Conservation (phyloP, 2,113 vertebrate species). For the Thamnaconus septentrionalis region DNA sequence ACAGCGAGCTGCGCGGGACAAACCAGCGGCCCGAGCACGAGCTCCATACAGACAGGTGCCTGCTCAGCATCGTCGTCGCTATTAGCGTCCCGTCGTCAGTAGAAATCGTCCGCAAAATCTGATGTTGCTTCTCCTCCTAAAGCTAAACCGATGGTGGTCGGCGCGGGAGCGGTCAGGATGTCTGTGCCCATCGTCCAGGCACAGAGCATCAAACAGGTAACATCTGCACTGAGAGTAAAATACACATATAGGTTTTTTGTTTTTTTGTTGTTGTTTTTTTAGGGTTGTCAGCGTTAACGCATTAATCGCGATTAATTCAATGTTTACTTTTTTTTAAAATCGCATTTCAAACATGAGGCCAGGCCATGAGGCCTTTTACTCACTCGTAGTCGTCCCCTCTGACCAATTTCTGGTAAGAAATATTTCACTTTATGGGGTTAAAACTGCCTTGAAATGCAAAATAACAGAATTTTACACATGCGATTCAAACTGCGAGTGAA, state of each 20-base stretch:
- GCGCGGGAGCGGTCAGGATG: conserved; percentile 88
- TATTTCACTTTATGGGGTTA: no score
- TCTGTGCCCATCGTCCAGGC: conserved; percentile 92
- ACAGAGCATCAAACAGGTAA: conserved; percentile 93
- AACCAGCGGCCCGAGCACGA: conserved; percentile 83
- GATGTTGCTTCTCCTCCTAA: conserved; percentile 15
- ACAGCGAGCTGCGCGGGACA: conserved; percentile 83
- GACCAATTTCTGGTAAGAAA: no score
- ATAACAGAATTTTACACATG: no score
- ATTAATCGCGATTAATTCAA: no score
- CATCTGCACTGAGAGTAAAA: neutral
- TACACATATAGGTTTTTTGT: no score
- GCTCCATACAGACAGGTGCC: conserved; percentile 88
- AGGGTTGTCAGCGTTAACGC: no score
- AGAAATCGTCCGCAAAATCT: neutral
- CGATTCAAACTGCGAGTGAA: no score
- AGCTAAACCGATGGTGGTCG: conserved; percentile 93
- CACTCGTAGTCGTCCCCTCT: no score
- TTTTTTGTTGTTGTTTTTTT: neutral
- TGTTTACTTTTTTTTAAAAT: no score
- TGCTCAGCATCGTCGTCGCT: neutral
- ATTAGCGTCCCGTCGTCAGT: neutral
- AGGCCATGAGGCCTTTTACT: no score
- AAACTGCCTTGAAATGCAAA: no score
- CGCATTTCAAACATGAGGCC: no score